A percentile compares a stretch with the other conserved stretches of the same genome.
Conservation (phyloP, 2,888 invertebrate species). For the Steinernema scapterisci region DNA sequence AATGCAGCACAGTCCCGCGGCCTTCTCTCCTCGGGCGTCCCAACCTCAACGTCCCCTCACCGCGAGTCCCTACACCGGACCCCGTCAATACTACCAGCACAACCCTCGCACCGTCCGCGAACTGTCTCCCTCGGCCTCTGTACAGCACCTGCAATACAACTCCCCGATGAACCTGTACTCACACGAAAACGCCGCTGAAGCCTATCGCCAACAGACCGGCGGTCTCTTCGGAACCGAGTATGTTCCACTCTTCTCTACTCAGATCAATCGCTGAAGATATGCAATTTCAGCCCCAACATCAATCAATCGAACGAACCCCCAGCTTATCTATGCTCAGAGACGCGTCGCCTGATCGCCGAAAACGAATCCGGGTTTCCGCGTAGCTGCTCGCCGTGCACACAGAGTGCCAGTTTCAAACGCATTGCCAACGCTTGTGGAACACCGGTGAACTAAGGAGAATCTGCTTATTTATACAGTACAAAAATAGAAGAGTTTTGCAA, state of each 20-base stretch:
- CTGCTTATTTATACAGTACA: constrained; percentile 15
- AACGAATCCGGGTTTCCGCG: constrained; percentile 39
- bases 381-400: constrained; percentile 47
- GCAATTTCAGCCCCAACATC: constrained; percentile 34
- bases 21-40: neutral
- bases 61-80: constrained; percentile 26
- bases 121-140: constrained; percentile 50
- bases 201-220: constrained; percentile 59
- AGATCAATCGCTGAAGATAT: constrained; percentile 3
- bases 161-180: constrained; percentile 64
- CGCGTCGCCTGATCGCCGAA: constrained; percentile 43
- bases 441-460: constrained; percentile 41
- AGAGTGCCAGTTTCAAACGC: constrained; percentile 56
- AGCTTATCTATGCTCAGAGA: constrained; percentile 42
- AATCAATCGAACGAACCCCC: constrained; percentile 34
- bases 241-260: neutral
- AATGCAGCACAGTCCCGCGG: constrained; percentile 27
- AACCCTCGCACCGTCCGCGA: constrained; percentile 49
- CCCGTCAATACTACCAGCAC: constrained; percentile 35
- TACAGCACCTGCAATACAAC: constrained; percentile 64
- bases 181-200: constrained; percentile 59
- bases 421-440: constrained; percentile 53
- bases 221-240: constrained; percentile 32
- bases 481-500: neutral
- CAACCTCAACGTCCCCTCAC: neutral